Conservation (phyloP, 1,140 invertebrate species). For the Solenopsis invicta region DNA sequence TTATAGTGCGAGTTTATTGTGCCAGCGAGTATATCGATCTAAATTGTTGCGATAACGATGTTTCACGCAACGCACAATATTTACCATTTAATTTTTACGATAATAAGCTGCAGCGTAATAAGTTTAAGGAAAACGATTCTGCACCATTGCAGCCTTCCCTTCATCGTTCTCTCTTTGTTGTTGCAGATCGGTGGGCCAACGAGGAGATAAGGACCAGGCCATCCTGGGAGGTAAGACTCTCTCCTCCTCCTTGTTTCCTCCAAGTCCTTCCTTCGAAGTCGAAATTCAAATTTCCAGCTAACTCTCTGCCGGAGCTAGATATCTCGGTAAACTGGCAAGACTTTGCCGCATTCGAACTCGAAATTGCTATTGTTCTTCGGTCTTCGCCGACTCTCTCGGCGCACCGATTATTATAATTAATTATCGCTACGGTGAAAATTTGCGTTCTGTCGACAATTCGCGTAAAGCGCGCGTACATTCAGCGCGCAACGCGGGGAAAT, state of each 20-base stretch:
- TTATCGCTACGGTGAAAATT: conserved; percentile 43
- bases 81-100: conserved; percentile 1
- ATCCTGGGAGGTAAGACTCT: conserved; percentile 9
- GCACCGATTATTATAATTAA: conserved; percentile 60
- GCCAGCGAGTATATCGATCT: not conserved
- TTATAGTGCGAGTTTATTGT: not conserved
- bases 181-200: conserved; percentile 36
- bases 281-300: conserved; percentile 55
- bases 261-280: conserved; percentile 45
- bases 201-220: conserved; percentile 29
- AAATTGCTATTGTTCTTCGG: conserved; percentile 57
- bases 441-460: conserved; percentile 19
- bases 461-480: not conserved
- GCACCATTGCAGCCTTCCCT: not conserved
- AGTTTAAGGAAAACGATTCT: not conserved
- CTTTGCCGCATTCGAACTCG: conserved; percentile 37
- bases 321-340: conserved; percentile 47
- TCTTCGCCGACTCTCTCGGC: conserved; percentile 26
- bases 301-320: conserved; percentile 11
- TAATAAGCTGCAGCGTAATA: not conserved
- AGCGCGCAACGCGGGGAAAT: conserved; percentile 21
- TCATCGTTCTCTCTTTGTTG: conserved; percentile 40
- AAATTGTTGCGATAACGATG: conserved; percentile 20
- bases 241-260: conserved; percentile 26
- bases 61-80: not conserved